Evolutionary conservation across 2,113 vertebrate species (phyloP), one percentile per base, ranked within the genome.

Genomic region (Okapia johnstoni): DNA sequence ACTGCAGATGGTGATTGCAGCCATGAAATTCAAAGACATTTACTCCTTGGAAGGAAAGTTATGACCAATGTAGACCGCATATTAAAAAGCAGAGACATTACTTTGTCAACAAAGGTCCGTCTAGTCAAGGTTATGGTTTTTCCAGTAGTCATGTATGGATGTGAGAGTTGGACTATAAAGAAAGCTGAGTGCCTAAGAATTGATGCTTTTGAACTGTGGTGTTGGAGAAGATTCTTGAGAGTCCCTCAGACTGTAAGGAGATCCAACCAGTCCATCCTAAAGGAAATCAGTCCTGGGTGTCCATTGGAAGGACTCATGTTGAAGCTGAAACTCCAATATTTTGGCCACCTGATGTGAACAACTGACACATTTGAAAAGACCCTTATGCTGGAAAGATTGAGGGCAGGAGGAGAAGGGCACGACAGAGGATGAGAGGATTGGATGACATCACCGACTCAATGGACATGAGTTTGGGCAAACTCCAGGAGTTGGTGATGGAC

Each of bases 401-500:
- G 36, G 2, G 19, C 10, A 70, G 3, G 19, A 36, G 19, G 19
- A 36, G n/a, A 40, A 70, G n/a, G 2, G 66, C 2, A 40, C 19
- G 21, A 23, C 19, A 70, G 19, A 36, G 10, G 9, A 70, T 40
- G n/a, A 70, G n/a, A 23, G 36, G 5, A 5, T 40, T 70, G 23
- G n/a, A 70, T 70, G n/a, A 10, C 21, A 40, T 70, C n/a, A 70
- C 10, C 5, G 10, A 40, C 19, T 40, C 66, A 36, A 40, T 40
- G n/a, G 17, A 36, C n/a, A 70, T 23, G 10, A 23, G 19, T 23
- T 23, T 70, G 19, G 5, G 5, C 36, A 23, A 70, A 70, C n/a
- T 40, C 7, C 0, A 0, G 61, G 30, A n/a, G 15, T 17, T 63
- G 61, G 7, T 63, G 30, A 63, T n/a, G 61, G 33, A 63, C 15